Base-by-base conservation (phyloP, 2,113 vertebrate genomes). In the Perca fluviatilis region DNA sequence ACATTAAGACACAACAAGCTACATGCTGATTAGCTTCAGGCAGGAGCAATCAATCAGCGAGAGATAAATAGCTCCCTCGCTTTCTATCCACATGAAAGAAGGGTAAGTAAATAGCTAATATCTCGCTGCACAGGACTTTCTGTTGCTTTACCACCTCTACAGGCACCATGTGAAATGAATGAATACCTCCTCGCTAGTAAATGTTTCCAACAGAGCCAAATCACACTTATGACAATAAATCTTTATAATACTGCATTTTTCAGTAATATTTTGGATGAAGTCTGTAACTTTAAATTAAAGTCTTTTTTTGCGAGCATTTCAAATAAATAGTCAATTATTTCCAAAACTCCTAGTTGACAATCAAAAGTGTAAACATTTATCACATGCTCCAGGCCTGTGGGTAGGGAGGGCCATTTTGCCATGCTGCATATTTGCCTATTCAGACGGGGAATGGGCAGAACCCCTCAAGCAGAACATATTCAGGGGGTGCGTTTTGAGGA, bases 381-480 rank as follows among this genome's bases (percentile, higher is more conserved):
- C 94, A 92, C 91, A 85, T 88, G 90, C 87, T 76, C 91, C 95
- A 94, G 94, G 86, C 89, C 85, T 91, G 87, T 87, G 81, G 80
- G 88, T 87, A 72, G 84, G 87, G 86, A 83, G 85, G 86, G 88
- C 88, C 93, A 91, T 94, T 95, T 94, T 95, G 93, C 92, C 93
- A 89, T 85, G 84, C 83, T 92, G 93, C 93, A 94, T 81, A 95
- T 95, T 94, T 94, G 84, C 90, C 93, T 89, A 89, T 95, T 95
- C 91, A 95, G 75, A 80, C 73, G 0, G 84, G 83, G 93, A 94
- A 95, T 94, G 93, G 94, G 91, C 93, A 93, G 93, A 96, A 95
- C 91, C 93, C 88, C 89, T 95, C 94, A 95, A 94, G 95, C 95
- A 95, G 95, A 96, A 96, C 95, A 92, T 93, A 95, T 95, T 96